phyloP scores from a whole-genome alignment of 2,888 invertebrate genomes.

The Rhodophaea formosa region DNA sequence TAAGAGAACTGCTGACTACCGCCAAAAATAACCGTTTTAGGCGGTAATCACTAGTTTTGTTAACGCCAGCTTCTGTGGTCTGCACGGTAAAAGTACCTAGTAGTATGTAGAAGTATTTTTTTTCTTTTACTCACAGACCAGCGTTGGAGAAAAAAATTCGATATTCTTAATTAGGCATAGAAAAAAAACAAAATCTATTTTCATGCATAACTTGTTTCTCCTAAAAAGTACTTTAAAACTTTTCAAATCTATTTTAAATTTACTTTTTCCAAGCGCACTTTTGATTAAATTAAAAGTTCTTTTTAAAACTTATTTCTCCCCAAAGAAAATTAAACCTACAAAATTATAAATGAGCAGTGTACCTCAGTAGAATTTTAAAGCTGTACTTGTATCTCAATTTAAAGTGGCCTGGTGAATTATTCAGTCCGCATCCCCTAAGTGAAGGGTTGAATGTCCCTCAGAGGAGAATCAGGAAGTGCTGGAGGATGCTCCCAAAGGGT shows the following conservation, averaged over 20 bases:
- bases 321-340: constrained; percentile 10
- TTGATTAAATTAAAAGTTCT: background rate
- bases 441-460: constrained; percentile 56
- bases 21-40: no score
- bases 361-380: constrained; percentile 25
- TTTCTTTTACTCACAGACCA: no score
- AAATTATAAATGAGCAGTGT: constrained; percentile 15
- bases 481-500: constrained; percentile 35
- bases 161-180: no score
- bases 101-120: no score
- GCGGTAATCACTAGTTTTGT: no score
- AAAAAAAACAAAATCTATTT: no score
- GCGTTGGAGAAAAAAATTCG: no score
- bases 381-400: constrained; percentile 43
- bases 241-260: background rate
- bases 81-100: no score
- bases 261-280: background rate
- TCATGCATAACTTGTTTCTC: no score
- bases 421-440: constrained; percentile 48
- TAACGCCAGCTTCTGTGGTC: no score
- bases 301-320: background rate
- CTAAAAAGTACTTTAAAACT: no score
- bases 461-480: constrained; percentile 51
- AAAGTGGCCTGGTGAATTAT: constrained; percentile 59
- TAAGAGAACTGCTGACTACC: no score